Conservation (phyloP, 2,888 invertebrate species). For the Agonum fuliginosum region DNA sequence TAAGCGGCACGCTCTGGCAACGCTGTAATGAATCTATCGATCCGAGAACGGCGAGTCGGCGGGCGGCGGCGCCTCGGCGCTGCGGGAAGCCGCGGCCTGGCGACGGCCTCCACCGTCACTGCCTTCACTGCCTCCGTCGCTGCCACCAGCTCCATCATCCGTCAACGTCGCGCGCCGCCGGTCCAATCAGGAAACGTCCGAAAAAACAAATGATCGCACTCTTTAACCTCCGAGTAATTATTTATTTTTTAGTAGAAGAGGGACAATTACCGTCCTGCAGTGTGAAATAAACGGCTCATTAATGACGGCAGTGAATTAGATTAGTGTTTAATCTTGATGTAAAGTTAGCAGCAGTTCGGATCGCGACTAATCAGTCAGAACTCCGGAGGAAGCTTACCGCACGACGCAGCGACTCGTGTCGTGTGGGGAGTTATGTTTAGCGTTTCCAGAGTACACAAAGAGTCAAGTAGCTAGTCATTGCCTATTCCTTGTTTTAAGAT, state of each 20-base stretch:
- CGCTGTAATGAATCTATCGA: constrained; percentile 63
- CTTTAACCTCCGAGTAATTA: constrained; percentile 57
- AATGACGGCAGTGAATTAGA: constrained; percentile 52
- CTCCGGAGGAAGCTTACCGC: constrained; percentile 1
- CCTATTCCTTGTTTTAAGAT: no score
- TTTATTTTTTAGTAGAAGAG: constrained; percentile 48
- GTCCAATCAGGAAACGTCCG: constrained; percentile 64
- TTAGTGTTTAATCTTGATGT: constrained; percentile 57
- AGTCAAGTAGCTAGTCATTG: no score
- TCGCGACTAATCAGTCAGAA: constrained; percentile 54
- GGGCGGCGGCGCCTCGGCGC: constrained; percentile 43
- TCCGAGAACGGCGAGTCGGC: constrained; percentile 49
- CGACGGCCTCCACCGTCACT: constrained; percentile 41
- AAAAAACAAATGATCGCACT: constrained; percentile 64
- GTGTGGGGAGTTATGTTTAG: no score
- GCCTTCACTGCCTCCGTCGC: constrained; percentile 39
- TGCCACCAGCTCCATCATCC: constrained; percentile 60
- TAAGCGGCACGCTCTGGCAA: constrained; percentile 58
- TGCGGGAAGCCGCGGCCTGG: constrained; percentile 41
- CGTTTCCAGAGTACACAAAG: no score
- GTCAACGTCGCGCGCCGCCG: constrained; percentile 64
- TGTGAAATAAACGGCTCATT: constrained; percentile 52
- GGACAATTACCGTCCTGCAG: constrained; percentile 10
- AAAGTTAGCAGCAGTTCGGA: constrained; percentile 52
- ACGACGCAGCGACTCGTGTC: no score